Base-by-base conservation (phyloP, 2,797 vertebrate genomes). In the Rhynchotus rufescens region DNA sequence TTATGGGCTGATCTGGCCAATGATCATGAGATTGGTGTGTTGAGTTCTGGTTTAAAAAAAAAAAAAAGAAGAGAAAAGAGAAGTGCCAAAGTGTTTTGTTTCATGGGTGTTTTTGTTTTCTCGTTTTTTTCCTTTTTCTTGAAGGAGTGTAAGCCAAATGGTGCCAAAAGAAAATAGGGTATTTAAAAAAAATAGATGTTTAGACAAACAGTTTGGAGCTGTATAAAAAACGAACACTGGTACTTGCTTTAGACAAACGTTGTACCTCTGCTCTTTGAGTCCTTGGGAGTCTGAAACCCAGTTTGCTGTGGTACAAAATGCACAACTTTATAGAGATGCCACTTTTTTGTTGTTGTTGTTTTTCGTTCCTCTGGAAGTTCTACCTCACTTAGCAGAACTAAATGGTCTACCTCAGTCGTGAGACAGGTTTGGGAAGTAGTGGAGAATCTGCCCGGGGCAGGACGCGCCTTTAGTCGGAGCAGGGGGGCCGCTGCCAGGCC, bases 131-230 rank as follows among this genome's bases (percentile, higher is more conserved):
- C 74, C 45, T 86, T 90, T 93, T 93, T 91, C 91, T 89, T 87
- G 72, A 88, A 95, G 96, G 87, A 95, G 92, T 94, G 91, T 95
- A 97, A 96, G 96, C 90, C 94, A 96, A 94, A 72, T 90, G 96
- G 97, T 98, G 97, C 97, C 97, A 98, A 98, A 97, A 96, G 90
- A 88, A 96, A 94, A 96, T 97, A 94, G 91, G 94, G 85, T 97
- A 95, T 97, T 97, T 97, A 36, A 96, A 96, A 90, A 87, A 81
- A 88, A 94, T 78, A 95, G 71, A 56, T 94, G 91, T 94, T 92
- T 96, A 96, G 95, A 91, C 93, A 94, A 87, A 95, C 96, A 97
- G 97, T 97, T 97, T 94, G 95, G 96, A 96, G 93, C 96, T 97
- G 96, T 97, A 93, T 97, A 96, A 97, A 97, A 96, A 94, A 94